Conservation (phyloP, 2,113 vertebrate species). For the Mixornis gularis region DNA sequence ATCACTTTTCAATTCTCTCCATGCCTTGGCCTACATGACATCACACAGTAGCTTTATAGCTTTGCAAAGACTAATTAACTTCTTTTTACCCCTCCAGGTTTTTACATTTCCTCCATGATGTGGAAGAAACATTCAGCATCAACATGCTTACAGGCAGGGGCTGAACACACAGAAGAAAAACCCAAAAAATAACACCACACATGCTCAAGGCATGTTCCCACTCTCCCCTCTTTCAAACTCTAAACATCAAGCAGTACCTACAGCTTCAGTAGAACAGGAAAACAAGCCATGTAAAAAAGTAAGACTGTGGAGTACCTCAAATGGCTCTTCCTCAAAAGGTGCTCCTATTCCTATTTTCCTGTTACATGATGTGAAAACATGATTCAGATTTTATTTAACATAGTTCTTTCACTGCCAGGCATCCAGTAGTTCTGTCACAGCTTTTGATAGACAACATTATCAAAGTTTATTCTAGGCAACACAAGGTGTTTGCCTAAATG, state of each 20-base stretch:
- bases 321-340: background rate
- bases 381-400: background rate
- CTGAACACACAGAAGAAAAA: background rate
- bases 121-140: background rate
- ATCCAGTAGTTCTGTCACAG: background rate
- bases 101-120: background rate
- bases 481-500: background rate
- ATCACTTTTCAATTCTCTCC: background rate
- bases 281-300: background rate
- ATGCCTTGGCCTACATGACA: background rate
- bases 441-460: background rate
- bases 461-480: background rate
- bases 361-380: background rate
- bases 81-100: background rate
- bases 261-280: background rate
- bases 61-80: background rate
- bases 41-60: background rate
- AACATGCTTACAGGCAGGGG: rapidly evolving
- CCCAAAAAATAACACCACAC: background rate
- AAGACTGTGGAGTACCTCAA: background rate
- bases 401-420: background rate
- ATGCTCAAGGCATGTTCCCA: background rate
- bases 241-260: background rate
- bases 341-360: background rate
- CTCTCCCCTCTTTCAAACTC: background rate